Evolutionary conservation across 2,888 invertebrate species (phyloP), one percentile per base, ranked within the genome.

Genomic region (Formica aserva): DNA sequence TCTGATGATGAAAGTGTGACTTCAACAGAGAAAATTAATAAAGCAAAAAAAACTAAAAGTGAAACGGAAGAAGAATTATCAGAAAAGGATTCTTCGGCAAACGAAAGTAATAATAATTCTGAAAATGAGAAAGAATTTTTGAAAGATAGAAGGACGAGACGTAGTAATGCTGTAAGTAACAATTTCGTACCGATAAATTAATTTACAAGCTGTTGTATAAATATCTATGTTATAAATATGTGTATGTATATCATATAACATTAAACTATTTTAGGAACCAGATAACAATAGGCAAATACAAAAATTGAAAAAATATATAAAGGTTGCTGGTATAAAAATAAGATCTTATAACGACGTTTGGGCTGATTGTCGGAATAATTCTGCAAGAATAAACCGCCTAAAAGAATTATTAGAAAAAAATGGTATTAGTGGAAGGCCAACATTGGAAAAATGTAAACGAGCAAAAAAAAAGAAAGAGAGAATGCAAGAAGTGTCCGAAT

Each of bases 361-460:
- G 86, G 83, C 91, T 66, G 90, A 88, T 81, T 94, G 93, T 80
- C 92, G 91, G 45, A 91, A 91, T 22, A 90, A 92, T 69, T 84
- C 88, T 45, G 91, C 91, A 32, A 92, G 90, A 84, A 55, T 91
- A 35, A 85, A 78, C 4, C 88, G 92, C 69, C 83, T 94, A 8
- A 84, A 90, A 62, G 87, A 92, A 32, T 88, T 94, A 38, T 85
- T 94, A 60, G 91, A 92, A 82, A 87, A 93, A 63, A 89, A 93
- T 77, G 94, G 94, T 55, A 83, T 94, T 5, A 80, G 5, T 45
- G 93, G 93, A 48, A 91, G 92, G 35, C 94, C 93, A 66, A 92
- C 93, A 3, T 9, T 93, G 48, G 91, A 92, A 26, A 94, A 94
- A 82, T 94, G 94, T 84, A 92, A 91, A 84, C 91, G 87, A 63